Evolutionary conservation across 1,140 invertebrate genomes (phyloP).

Genomic region (Hestina assimilis): DNA sequence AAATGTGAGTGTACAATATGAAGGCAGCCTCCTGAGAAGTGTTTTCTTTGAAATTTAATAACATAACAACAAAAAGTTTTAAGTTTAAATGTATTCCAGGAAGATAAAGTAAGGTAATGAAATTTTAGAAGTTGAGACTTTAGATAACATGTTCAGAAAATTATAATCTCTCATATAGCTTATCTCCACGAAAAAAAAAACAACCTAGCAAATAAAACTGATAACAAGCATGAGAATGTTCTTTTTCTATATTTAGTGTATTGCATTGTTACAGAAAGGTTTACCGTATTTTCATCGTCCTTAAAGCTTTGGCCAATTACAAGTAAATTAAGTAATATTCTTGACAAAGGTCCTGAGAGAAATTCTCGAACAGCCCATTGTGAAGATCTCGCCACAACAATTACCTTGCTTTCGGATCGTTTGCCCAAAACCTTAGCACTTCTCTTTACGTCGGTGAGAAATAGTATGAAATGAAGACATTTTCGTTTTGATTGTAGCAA

Average conservation of each 20-base stretch:
- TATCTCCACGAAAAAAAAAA: too few species aligned
- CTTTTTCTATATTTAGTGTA: too few species aligned
- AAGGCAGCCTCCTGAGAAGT: constrained; percentile 80
- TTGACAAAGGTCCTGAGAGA: constrained; percentile 79
- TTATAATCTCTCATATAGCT: too few species aligned
- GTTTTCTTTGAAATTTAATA: not conserved
- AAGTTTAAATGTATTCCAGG: too few species aligned
- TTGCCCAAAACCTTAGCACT: constrained; percentile 79
- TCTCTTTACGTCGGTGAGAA: constrained; percentile 81
- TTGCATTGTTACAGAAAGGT: too few species aligned
- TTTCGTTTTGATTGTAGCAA: constrained; percentile 57
- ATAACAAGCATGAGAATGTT: too few species aligned
- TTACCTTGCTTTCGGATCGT: constrained; percentile 79
- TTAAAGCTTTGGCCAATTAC: constrained; percentile 81
- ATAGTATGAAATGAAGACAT: constrained; percentile 82
- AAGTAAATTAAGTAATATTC: constrained; percentile 83
- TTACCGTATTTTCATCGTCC: constrained; percentile 53
- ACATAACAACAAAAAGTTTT: not conserved
- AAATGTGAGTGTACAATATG: constrained; percentile 84
- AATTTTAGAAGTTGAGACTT: too few species aligned
- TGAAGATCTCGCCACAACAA: constrained; percentile 82
- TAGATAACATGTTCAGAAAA: too few species aligned
- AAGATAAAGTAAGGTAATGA: too few species aligned
- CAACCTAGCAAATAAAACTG: too few species aligned
- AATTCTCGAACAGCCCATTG: constrained; percentile 86